These are phyloP conservation scores for Microtus oregoni DNA, from an alignment of 2,113 vertebrate species.

Conservation along the genomic window DNA sequence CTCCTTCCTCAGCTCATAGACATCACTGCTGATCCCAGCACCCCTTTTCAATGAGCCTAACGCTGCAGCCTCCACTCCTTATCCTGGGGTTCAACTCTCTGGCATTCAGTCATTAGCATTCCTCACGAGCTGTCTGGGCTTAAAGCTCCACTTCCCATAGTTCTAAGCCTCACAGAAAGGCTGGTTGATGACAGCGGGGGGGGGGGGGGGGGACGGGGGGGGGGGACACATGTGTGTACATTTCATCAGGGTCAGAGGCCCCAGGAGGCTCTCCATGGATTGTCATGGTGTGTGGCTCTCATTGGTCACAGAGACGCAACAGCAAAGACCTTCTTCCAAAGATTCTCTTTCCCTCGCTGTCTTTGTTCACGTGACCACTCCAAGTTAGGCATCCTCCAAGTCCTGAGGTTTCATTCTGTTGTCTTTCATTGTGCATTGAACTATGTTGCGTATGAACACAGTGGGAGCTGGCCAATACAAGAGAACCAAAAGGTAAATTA, in stretches of 20 bases:
- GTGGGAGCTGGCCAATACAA: fast-evolving
- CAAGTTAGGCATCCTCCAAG: no score
- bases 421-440: background rate
- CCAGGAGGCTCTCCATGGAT: background rate
- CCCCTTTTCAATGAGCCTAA: background rate
- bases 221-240: fast-evolving
- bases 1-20: background rate
- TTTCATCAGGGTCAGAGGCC: background rate
- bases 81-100: background rate
- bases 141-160: no score
- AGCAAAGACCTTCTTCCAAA: background rate
- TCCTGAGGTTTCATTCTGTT: background rate
- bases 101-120: fast-evolving
- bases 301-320: fast-evolving
- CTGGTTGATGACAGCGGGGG: background rate
- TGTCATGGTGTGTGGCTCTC: background rate
- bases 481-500: background rate
- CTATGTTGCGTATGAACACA: fast-evolving
- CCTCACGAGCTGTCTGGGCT: background rate
- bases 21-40: background rate
- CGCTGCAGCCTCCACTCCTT: background rate
- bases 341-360: background rate
- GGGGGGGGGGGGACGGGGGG: no score
- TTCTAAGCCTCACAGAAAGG: no score
- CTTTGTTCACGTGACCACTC: background rate